Conservation (phyloP, 2,888 invertebrate species). For the Machimus atricapillus region DNA sequence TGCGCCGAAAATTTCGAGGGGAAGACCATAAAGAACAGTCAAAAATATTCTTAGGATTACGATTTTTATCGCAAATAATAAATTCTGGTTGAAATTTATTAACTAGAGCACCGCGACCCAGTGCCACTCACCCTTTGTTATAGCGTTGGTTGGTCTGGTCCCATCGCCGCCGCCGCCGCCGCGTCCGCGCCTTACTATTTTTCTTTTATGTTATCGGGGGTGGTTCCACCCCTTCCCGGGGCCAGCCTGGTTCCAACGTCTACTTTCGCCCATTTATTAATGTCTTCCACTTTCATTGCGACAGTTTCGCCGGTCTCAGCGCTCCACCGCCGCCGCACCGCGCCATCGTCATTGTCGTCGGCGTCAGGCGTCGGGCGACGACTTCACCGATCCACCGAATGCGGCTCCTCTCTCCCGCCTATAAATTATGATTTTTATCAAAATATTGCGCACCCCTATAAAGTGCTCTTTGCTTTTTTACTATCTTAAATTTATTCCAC, state of each 20-base stretch:
- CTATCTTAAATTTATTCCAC: slow-evolving; percentile 45
- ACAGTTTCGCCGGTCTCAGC: slow-evolving; percentile 3
- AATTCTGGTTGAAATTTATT: slow-evolving; percentile 47
- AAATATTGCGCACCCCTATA: slow-evolving; percentile 41
- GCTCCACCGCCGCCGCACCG: neutral
- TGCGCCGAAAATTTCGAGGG: neutral
- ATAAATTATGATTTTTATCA: slow-evolving; percentile 47
- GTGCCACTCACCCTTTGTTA: neutral
- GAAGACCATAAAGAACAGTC: slow-evolving; percentile 34
- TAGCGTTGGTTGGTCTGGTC: neutral
- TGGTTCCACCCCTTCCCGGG: neutral
- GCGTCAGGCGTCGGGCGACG: neutral
- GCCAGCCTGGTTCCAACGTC: neutral
- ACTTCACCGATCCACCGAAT: neutral
- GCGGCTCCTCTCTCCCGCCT: neutral
- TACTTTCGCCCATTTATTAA: slow-evolving; percentile 42
- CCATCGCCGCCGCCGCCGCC: neutral
- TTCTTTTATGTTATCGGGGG: slow-evolving; percentile 21
- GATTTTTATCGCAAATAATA: slow-evolving; percentile 48
- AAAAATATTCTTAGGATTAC: slow-evolving; percentile 46
- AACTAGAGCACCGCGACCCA: slow-evolving; percentile 20
- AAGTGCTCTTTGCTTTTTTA: slow-evolving; percentile 42
- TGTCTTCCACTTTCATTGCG: slow-evolving; percentile 41
- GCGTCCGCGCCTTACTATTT: neutral
- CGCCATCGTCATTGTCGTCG: neutral